Percentiles rank a stretch among this genome's conserved stretches.
Evolutionary conservation across 2,113 vertebrate genomes (phyloP).

Genomic region (Poeciliopsis occidentalis): DNA sequence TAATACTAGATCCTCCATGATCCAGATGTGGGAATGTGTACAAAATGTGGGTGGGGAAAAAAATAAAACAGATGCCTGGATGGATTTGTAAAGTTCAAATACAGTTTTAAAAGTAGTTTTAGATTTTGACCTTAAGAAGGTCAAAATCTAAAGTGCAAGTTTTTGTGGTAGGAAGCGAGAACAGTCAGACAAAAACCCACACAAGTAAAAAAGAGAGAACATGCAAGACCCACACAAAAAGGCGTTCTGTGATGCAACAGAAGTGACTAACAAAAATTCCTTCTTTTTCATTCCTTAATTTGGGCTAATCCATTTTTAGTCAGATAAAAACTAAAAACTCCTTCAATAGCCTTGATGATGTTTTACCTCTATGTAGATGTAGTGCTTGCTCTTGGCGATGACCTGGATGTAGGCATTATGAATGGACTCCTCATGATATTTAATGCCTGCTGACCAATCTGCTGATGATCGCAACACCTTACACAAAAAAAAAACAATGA

Average conservation of each 20-base stretch:
- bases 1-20: too few relatives aligned
- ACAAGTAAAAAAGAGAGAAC: background rate
- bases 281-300: background rate
- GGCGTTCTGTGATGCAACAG: background rate
- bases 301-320: background rate
- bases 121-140: background rate
- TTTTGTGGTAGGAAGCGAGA: background rate
- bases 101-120: background rate
- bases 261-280: background rate
- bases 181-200: background rate
- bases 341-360: background rate
- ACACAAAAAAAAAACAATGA: background rate
- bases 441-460: constrained; percentile 98
- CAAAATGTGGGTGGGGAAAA: too few relatives aligned
- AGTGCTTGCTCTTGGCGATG: constrained; percentile 94
- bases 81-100: too few relatives aligned
- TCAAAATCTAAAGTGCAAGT: background rate
- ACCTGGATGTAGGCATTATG: constrained; percentile 88
- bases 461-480: constrained; percentile 92
- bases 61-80: too few relatives aligned
- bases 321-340: background rate
- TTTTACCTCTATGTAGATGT: constrained; percentile 85
- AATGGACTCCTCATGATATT: constrained; percentile 97
- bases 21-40: too few relatives aligned
- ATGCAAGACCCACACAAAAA: background rate